These are phyloP conservation scores for Excalfactoria chinensis DNA, from an alignment of 2,113 vertebrate species.

Conservation along the genomic window DNA sequence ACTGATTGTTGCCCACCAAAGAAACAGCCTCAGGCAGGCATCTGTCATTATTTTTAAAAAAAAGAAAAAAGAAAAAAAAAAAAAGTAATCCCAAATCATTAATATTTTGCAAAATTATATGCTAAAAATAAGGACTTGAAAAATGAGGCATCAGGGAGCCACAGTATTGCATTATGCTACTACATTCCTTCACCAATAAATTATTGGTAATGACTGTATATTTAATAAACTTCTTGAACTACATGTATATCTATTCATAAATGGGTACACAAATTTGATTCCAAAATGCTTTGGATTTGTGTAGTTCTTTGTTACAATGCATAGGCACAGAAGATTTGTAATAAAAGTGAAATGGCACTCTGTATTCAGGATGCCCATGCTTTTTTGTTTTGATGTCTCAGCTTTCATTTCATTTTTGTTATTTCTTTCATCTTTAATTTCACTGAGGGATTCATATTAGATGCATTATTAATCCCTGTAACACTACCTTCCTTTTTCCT, in stretches of 20 bases:
- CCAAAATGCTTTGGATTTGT: background rate
- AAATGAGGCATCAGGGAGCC: background rate
- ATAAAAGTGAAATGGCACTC: slow-evolving; percentile 7
- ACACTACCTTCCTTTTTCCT: background rate
- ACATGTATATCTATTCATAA: background rate
- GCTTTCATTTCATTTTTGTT: slow-evolving; percentile 49
- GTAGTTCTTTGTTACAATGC: slow-evolving; percentile 7
- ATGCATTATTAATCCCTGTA: slow-evolving; percentile 49
- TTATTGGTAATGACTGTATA: background rate
- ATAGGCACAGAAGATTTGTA: background rate
- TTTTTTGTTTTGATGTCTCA: slow-evolving; percentile 28
- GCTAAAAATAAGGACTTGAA: background rate
- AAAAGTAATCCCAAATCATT: slow-evolving; percentile 19
- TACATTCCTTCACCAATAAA: background rate
- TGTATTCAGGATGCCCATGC: slow-evolving; percentile 28
- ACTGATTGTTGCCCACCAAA: slow-evolving; percentile 12
- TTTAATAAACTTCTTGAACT: background rate
- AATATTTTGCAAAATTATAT: slow-evolving; percentile 40
- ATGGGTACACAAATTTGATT: background rate
- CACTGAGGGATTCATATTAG: slow-evolving; percentile 43
- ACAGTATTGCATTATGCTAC: background rate
- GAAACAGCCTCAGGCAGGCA: slow-evolving; percentile 28
- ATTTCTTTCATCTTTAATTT: slow-evolving; percentile 63
- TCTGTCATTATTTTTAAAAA: background rate
- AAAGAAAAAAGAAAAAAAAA: background rate